These are phyloP conservation scores for Lepidurus packardi DNA, from an alignment of 1,140 invertebrate species.

Conservation along the genomic window DNA sequence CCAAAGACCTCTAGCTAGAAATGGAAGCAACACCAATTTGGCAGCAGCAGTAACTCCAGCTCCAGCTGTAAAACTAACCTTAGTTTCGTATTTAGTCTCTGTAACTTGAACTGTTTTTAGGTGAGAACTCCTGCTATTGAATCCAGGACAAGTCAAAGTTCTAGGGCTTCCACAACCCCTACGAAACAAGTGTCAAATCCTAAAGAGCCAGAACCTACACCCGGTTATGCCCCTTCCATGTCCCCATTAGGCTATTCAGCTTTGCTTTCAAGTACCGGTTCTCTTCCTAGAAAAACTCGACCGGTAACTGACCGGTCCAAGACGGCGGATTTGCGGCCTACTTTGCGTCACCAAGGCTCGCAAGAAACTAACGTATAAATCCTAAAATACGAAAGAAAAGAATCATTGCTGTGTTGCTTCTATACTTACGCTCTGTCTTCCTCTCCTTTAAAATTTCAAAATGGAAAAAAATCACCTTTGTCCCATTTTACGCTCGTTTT, in stretches of 20 bases:
- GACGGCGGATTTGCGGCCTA: not conserved
- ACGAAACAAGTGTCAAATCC: not conserved
- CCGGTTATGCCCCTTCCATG: conserved; percentile 10
- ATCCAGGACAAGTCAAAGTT: not conserved
- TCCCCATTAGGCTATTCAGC: not conserved
- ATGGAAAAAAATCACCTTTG: not conserved
- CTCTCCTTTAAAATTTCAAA: not conserved
- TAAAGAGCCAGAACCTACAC: not conserved
- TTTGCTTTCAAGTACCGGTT: conserved; percentile 15
- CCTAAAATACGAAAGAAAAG: not conserved
- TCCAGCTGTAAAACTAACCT: not conserved
- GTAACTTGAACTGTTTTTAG: not conserved
- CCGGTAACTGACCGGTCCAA: not conserved
- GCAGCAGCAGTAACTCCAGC: not conserved
- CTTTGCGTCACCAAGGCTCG: not conserved
- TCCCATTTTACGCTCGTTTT: not conserved
- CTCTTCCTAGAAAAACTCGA: not conserved
- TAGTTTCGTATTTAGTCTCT: too few species aligned
- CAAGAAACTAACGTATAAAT: conserved; percentile 13
- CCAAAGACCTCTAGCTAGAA: conserved; percentile 36
- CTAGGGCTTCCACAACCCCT: not conserved
- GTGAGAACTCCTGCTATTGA: not conserved
- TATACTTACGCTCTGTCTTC: not conserved
- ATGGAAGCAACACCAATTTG: conserved; percentile 5
- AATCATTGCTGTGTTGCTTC: conserved; percentile 13